Conservation (phyloP, 2,888 invertebrate species). For the Mayetiola destructor region DNA sequence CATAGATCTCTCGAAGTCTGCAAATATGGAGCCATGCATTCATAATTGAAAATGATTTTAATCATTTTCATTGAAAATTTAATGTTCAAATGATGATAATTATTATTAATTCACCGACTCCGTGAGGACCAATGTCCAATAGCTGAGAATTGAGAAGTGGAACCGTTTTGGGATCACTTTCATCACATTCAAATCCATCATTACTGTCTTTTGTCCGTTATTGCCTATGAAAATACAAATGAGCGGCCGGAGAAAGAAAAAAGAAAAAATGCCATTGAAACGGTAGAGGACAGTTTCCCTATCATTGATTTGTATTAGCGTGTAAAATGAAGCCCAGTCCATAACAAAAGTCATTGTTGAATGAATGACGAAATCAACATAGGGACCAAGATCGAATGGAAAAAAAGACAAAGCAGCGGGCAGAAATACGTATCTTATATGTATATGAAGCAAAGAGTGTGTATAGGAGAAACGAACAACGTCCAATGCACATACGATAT, state of each 20-base stretch:
- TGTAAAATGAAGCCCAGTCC: not conserved
- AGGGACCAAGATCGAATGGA: not conserved
- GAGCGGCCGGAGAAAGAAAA: not conserved
- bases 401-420: slow-evolving; percentile 3
- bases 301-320: slow-evolving; percentile 8
- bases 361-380: not conserved
- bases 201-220: slow-evolving; percentile 4
- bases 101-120: no score
- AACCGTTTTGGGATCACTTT: no score
- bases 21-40: no score
- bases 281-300: no score
- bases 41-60: no score
- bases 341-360: not conserved
- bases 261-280: not conserved
- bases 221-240: not conserved
- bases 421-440: slow-evolving; percentile 3
- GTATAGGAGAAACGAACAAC: not conserved
- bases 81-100: no score
- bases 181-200: slow-evolving; percentile 9
- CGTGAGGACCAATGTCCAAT: no score
- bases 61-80: no score
- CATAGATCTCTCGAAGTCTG: no score
- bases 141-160: no score
- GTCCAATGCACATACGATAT: slow-evolving; percentile 2
- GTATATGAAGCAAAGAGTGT: no score